Evolutionary conservation across 1,140 invertebrate genomes (phyloP), one percentile per base, ranked within the genome.

Genomic region (Fopius arisanus): DNA sequence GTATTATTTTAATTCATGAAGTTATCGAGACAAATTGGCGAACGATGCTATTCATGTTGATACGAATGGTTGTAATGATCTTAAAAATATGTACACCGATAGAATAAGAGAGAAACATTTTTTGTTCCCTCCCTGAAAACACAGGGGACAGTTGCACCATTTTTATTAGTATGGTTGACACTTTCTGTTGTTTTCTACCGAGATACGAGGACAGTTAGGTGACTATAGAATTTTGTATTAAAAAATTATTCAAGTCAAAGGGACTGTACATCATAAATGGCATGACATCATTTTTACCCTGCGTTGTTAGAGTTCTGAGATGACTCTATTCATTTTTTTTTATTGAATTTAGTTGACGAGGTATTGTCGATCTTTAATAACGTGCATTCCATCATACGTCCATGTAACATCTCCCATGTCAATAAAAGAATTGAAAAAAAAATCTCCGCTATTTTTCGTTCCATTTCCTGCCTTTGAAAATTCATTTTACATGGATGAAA

Each of bases 351-450:
- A 54, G 23, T 28, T 28, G 21, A 12, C 28, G 28, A 62, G 3
- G 37, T 79, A 59, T 48, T 71, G 75, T 68, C 77, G 67, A 79
- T 69, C 69, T 79, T 66, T 81, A 81, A 81, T 78, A 62, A 62
- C 21, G 77, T 78, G 79, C 81, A 83, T 86, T 83, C 83, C 81
- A 81, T 82, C 76, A 77, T 82, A 78, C 79, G 81, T 77, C 81
- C 78, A 78, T 82, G 79, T 84, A 84, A 84, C 77, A 82, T 82
- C 79, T 80, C 78, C 82, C 81, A 85, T 81, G 83, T 84, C 82
- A 85, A 83, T 85, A 81, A 86, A 82, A 80, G 77, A 67, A 77
- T 48, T 48, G n/a, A 48, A 19, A 48, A 12, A 2, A 12, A 16
- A 16, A 19, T 48, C 2, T 19, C 3, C 16, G 14, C 1, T 48